Base-by-base conservation (phyloP, 2,888 invertebrate genomes). In the Noctua pronuba region DNA sequence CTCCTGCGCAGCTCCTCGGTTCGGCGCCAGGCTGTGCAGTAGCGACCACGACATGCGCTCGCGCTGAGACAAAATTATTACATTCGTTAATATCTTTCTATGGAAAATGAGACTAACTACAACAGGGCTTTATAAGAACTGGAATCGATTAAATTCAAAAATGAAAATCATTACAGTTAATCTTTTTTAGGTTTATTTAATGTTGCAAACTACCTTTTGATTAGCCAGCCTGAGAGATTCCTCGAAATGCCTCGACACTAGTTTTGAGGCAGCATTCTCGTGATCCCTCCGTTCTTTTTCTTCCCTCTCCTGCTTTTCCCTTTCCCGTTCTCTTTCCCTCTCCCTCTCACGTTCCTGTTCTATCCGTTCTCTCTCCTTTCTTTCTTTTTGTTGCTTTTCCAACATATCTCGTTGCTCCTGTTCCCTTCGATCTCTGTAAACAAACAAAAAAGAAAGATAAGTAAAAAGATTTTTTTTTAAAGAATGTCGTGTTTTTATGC, bases 161-260 rank as follows among this genome's bases (percentile, higher is more conserved):
- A 31, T 10, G 0, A 41, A 65, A 65, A 65, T 16, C n/a, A n/a
- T n/a, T 38, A 41, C n/a, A 41, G 16, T 65, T n/a, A 7, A 35
- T 35, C 1, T 2, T 24, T 35, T 60, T 62, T 11, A 35, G 10
- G 24, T 38, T 44, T 35, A 60, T 41, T 41, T 49, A 21, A 79
- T 80, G 1, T 58, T 28, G 7, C 38, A 71, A 38, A 35, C 24
- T 81, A 98, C 98, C 97, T 98, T 98, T 96, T 98, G 98, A 92
- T 98, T 97, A 66, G 98, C 98, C 84, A 98, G 97, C 93, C 98
- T 97, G 82, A 99, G 97, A 85, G 99, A 98, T 96, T 99, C 98
- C 92, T 98, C 98, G 95, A 99, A 99, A 96, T 99, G 99, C 95
- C 98, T 98, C 90, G 98, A 98, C 80, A 99, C 98, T 85, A 98